These are phyloP conservation scores for Leptopilina syphax DNA, from an alignment of 2,888 invertebrate genomes.

Conservation along the genomic window DNA sequence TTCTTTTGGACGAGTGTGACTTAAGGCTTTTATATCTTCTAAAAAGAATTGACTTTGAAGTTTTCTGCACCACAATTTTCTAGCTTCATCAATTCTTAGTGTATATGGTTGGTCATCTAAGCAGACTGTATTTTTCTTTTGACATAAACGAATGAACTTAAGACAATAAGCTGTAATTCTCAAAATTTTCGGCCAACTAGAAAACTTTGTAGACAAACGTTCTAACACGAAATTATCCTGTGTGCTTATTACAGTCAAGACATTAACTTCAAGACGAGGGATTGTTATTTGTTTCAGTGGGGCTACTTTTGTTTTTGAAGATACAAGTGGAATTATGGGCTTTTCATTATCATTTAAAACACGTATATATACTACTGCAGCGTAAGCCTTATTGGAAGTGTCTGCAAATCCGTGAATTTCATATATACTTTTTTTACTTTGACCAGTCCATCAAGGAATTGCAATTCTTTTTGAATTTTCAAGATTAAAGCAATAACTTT, in stretches of 20 bases:
- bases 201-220: neutral
- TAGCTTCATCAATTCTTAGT: too few relatives aligned
- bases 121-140: neutral
- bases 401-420: conserved; percentile 45
- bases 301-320: conserved; percentile 45
- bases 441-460: neutral
- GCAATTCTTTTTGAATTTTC: neutral
- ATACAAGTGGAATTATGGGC: neutral
- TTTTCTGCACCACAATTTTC: neutral
- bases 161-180: neutral
- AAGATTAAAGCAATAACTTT: neutral
- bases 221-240: neutral
- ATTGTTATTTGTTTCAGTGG: too few relatives aligned
- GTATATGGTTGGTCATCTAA: neutral
- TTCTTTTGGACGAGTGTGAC: too few relatives aligned
- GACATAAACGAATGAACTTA: neutral
- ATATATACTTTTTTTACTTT: neutral
- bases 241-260: neutral
- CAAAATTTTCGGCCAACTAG: neutral
- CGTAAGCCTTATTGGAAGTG: conserved; percentile 40
- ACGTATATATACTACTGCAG: conserved; percentile 39
- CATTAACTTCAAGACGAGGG: conserved; percentile 34
- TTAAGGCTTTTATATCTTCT: too few relatives aligned
- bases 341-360: neutral
- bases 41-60: neutral